Evolutionary conservation across 2,797 vertebrate species (phyloP), one percentile per base, ranked within the genome.

Genomic region (Coendou prehensilis): DNA sequence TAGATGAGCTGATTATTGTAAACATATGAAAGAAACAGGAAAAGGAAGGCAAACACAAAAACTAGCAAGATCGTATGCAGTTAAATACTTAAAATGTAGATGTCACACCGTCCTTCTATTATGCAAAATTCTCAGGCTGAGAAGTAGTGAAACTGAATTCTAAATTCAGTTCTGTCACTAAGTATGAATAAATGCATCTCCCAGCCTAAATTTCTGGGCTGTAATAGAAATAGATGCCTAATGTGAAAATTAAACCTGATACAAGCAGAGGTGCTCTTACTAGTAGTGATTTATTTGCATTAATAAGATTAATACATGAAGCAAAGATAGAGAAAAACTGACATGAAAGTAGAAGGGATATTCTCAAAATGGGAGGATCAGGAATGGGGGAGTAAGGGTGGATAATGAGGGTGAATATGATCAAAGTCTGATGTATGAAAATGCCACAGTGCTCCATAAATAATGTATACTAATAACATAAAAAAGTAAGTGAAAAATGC

Each of bases 161-260:
- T 59, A 81, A 96, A 63, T 14, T 22, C 11, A 64, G n/a, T 54
- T 61, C 41, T 92, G 6, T 78, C 47, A 47, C 14, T 59, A 92
- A 59, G 17, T 56, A 86, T 61, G 87, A 83, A 87, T 73, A 86
- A 94, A 56, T 83, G 17, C 45, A 28, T 59, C 23, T 41, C 54
- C 23, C 67, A 69, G 22, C 41, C 54, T 83, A 45, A 23, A 8
- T 82, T 67, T 11, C 41, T 47, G 20, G 28, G 11, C 18, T 83
- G 20, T 30, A 14, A 75, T 23, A 93, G 6, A n/a, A 95, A 94
- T 59, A 28, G 7, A 59, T 64, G 37, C 28, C 22, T 45, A 84
- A 87, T 63, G 17, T 92, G n/a, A 76, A 96, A 94, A 37, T 83
- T 92, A 90, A 90, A 87, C 33, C 78, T 89, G 37, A 63, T 61